Base-by-base conservation (phyloP, 2,888 invertebrate species). In the Chloroclystis v-ata region DNA sequence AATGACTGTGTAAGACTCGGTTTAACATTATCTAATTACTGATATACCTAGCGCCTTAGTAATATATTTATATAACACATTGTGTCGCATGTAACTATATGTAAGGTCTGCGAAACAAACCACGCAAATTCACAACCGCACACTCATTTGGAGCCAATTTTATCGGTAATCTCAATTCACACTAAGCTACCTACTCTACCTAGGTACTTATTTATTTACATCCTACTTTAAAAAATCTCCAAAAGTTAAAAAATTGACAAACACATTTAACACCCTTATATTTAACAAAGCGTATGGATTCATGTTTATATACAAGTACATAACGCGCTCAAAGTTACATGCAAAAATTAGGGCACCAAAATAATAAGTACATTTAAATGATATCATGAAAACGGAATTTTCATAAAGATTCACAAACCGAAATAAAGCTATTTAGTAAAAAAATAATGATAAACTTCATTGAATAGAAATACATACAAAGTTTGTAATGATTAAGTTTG, bases 221-320 rank as follows among this genome's bases (percentile, higher is more conserved):
- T 51, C 40, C 56, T 63, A 71, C 56, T 53, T 69, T 67, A 68
- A 73, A 71, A 77, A 77, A 78, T 72, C 76, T 80, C 80, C 76
- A 81, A 82, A 80, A 75, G 77, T 81, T 77, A 49, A 80, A 78
- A 84, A 85, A 80, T 77, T 74, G 82, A 85, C 81, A 85, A 84
- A 87, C 84, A 85, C 83, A 82, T 82, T 66, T 75, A 84, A 82
- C 81, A 82, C 82, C 72, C 86, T 85, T 86, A 85, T 72, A 74
- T 37, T 82, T 84, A 85, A 73, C 78, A 86, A 87, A 87, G 86
- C 86, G 86, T 84, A 85, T 85, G 83, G 87, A 86, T 87, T 86
- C 86, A 75, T 85, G 67, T 57, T 45, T 86, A 85, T 86, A 78
- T 86, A 86, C 83, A 85, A 65, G 69, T 78, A 78, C 68, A 67